Evolutionary conservation across 2,797 vertebrate species (phyloP).

Genomic region (Crotalus adamanteus): DNA sequence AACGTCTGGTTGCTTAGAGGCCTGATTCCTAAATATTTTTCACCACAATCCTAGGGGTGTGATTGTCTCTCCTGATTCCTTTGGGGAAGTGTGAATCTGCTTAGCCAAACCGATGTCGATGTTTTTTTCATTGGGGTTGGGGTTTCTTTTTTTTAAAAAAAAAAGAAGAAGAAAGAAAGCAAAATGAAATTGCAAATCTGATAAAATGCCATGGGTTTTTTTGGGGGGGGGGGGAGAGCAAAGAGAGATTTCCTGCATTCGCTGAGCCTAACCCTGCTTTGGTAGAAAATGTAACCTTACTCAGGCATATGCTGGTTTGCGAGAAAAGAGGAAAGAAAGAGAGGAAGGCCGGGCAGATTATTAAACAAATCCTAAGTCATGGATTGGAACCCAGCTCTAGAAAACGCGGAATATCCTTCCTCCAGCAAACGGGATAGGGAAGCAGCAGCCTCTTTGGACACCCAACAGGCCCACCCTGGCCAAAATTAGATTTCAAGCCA

Average conservation of each 20-base stretch:
- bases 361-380: background rate
- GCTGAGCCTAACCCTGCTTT: background rate
- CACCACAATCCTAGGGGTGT: background rate
- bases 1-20: background rate
- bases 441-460: background rate
- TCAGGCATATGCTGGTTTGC: background rate
- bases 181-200: background rate
- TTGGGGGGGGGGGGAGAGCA: background rate
- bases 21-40: slow-evolving; percentile 7
- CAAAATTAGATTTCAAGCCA: background rate
- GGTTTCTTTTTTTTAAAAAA: background rate
- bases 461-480: background rate
- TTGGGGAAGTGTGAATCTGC: background rate
- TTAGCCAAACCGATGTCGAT: background rate
- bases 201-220: background rate
- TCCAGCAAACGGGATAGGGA: background rate
- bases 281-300: background rate
- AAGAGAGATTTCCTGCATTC: background rate
- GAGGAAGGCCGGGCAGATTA: background rate
- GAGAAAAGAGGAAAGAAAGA: background rate
- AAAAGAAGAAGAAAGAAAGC: background rate
- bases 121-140: background rate
- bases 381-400: background rate
- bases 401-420: background rate
- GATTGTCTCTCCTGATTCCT: background rate